These are phyloP conservation scores for Aporophyla nigra DNA, from an alignment of 2,888 invertebrate genomes.

Conservation along the genomic window DNA sequence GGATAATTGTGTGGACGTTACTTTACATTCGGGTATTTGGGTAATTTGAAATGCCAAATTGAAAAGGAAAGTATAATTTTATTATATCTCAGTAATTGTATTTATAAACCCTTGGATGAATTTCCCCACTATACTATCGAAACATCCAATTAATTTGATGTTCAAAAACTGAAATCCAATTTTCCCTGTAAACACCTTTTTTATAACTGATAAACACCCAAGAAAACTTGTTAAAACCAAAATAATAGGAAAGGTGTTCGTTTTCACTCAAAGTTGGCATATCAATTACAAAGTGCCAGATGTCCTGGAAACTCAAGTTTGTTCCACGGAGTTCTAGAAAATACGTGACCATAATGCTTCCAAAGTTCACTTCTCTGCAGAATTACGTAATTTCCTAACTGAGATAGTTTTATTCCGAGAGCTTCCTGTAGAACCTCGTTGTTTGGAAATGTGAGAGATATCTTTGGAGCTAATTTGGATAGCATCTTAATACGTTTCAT, in stretches of 20 bases:
- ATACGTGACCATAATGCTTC: conserved; percentile 66
- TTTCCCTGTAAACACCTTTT: not conserved
- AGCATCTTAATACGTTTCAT: not conserved
- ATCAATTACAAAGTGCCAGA: conserved; percentile 65
- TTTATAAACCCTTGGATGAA: not conserved
- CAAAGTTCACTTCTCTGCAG: conserved; percentile 64
- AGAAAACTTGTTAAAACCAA: conserved; percentile 3
- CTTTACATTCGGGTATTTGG: not conserved
- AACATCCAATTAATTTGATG: not conserved
- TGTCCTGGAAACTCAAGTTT: conserved; percentile 59
- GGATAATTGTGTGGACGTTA: not conserved
- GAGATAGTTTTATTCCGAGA: conserved; percentile 55
- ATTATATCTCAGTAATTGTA: not conserved
- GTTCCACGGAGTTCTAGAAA: conserved; percentile 55
- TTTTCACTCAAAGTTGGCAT: conserved; percentile 63
- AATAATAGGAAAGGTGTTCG: conserved; percentile 43
- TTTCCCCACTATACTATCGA: not conserved
- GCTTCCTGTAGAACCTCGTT: conserved; percentile 36
- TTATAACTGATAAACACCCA: not conserved
- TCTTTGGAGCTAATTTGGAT: conserved; percentile 20
- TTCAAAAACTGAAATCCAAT: not conserved
- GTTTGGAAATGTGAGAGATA: conserved; percentile 41
- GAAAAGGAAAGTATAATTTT: not conserved
- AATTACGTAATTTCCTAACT: conserved; percentile 66
- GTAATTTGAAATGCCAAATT: not conserved